phyloP scores from a whole-genome alignment of 2,888 invertebrate genomes.

The Melolontha melolontha region DNA sequence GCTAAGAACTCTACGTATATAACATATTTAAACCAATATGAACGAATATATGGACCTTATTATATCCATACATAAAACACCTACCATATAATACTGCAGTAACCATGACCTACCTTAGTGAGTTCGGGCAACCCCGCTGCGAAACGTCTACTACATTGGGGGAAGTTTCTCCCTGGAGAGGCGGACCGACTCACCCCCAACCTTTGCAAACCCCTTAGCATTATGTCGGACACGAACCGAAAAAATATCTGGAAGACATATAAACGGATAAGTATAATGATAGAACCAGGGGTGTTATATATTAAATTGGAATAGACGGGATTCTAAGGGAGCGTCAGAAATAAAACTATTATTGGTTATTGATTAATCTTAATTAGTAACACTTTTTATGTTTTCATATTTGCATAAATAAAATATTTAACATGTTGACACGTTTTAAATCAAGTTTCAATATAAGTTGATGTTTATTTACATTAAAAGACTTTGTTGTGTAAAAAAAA shows the following conservation, averaged over 20 bases:
- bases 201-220: slow-evolving; percentile 39
- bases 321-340: slow-evolving; percentile 9
- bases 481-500: too few relatives aligned
- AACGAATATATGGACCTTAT: too few relatives aligned
- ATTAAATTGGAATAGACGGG: slow-evolving; percentile 13
- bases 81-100: background rate
- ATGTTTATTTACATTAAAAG: too few relatives aligned
- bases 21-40: too few relatives aligned
- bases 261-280: slow-evolving; percentile 31
- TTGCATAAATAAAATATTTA: too few relatives aligned
- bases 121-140: slow-evolving; percentile 52
- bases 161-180: slow-evolving; percentile 41
- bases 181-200: slow-evolving; percentile 39
- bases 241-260: slow-evolving; percentile 36
- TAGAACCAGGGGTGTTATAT: slow-evolving; percentile 14
- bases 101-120: slow-evolving; percentile 55
- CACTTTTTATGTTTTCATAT: too few relatives aligned
- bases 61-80: too few relatives aligned
- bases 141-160: slow-evolving; percentile 17
- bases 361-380: too few relatives aligned
- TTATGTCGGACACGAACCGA: slow-evolving; percentile 40
- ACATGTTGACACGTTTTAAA: too few relatives aligned
- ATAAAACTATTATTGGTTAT: background rate
- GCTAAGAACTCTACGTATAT: too few relatives aligned
- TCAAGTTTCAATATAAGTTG: too few relatives aligned